Conservation (phyloP, 1,140 invertebrate genomes). For the Geopemphigus sp. region DNA sequence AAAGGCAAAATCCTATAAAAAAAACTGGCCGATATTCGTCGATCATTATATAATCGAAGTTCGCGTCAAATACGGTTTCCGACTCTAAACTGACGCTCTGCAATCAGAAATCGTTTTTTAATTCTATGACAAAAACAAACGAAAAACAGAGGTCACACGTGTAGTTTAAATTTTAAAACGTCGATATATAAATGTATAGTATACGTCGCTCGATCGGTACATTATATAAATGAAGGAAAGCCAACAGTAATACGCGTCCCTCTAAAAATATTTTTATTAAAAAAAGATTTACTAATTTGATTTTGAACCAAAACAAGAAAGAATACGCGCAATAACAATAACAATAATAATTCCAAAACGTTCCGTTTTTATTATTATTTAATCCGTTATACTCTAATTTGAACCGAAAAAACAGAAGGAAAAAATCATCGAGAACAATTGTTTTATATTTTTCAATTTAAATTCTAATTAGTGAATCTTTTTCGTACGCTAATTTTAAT, state of each 20-base stretch:
- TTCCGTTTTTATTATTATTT: background rate
- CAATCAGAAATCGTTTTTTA: too few relatives aligned
- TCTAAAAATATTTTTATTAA: background rate
- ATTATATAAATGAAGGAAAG: background rate
- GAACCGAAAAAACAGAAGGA: background rate
- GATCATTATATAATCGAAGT: too few relatives aligned
- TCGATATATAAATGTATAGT: background rate
- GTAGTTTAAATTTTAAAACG: too few relatives aligned
- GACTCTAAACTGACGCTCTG: too few relatives aligned
- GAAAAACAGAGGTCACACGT: too few relatives aligned
- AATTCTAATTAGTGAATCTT: constrained; percentile 28
- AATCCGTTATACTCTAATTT: constrained; percentile 9
- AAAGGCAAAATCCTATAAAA: too few relatives aligned
- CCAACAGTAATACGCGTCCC: background rate
- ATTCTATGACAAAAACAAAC: too few relatives aligned
- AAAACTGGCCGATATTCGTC: too few relatives aligned
- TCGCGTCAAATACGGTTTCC: too few relatives aligned
- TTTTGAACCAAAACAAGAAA: background rate
- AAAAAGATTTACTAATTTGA: constrained; percentile 23
- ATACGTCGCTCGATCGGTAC: background rate
- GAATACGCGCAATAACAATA: background rate
- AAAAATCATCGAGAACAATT: constrained; percentile 10
- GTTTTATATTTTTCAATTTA: constrained; percentile 32
- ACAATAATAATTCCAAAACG: constrained; percentile 14
- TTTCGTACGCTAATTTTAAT: background rate